Evolutionary conservation across 2,797 vertebrate species (phyloP), one percentile per base, ranked within the genome.

Genomic region (Anableps anableps): DNA sequence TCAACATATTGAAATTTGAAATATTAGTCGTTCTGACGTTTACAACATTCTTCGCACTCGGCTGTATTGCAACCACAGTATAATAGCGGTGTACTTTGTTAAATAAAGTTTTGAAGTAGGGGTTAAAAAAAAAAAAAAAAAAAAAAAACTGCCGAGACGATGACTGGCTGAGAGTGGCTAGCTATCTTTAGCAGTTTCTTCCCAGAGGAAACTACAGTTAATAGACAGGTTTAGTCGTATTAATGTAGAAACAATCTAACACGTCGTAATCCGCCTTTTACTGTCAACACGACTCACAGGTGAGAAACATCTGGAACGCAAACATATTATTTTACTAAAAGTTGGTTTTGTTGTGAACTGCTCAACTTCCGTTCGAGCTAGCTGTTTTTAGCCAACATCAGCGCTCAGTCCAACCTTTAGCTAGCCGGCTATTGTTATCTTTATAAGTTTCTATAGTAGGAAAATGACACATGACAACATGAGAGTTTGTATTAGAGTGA

Each of bases 331-430:
- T 47, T 72, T n/a, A 72, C 43, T 1, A 72, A 72, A 72, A 72
- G 43, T 45, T 72, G 13, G n/a, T 47, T 72, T 72, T 72, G 10
- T 77, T 74, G 74, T 53, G 29, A 86, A 72, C 48, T 66, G 64
- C 41, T 76, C 17, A 88, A 91, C 90, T 94, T 90, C 68, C 80
- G 75, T 85, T 73, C 16, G 73, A 51, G 87, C 82, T 91, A 88
- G 81, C 79, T 91, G 89, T 87, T 88, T 80, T 89, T 90, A 88
- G 89, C 90, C 79, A 55, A n/a, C 85, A 77, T 89, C 89, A 92
- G 89, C 83, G 78, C 64, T 36, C 48, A 81, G 58, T 77, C 48
- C 68, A 23, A 71, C 26, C 14, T 72, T 8, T 72, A 47, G 68
- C 68, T 72, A 47, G 68, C 26, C n/a, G 6, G 16, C 43, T 71